phyloP scores from a whole-genome alignment of 2,797 vertebrate species.

The Loriculus beryllinus region DNA sequence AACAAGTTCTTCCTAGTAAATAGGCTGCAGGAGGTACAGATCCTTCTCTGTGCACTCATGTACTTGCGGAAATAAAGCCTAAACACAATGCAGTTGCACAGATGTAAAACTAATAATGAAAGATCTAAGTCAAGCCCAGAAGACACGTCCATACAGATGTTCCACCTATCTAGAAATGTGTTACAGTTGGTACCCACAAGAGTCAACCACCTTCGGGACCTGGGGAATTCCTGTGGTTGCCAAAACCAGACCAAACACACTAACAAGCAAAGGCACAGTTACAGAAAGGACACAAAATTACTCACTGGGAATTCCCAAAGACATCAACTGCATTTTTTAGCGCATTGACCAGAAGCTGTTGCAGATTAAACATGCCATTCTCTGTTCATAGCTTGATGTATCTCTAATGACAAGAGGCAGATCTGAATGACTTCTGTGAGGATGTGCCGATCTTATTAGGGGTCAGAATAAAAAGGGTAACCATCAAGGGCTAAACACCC shows the following conservation, averaged over 20 bases:
- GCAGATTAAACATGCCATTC: background rate
- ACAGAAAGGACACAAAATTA: background rate
- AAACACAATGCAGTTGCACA: background rate
- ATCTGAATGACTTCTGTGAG: background rate
- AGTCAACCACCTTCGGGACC: fast-evolving
- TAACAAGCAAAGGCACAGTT: background rate
- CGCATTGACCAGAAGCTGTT: background rate
- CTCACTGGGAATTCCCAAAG: background rate
- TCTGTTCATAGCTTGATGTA: background rate
- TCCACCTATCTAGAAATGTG: background rate
- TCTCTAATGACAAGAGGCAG: background rate
- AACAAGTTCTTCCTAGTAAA: background rate
- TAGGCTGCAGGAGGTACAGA: background rate
- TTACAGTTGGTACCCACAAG: background rate
- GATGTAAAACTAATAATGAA: background rate
- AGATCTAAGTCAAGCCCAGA: background rate
- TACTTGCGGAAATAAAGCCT: background rate
- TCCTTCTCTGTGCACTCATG: background rate
- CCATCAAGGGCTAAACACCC: background rate
- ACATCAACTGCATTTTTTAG: background rate
- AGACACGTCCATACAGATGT: background rate
- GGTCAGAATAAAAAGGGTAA: background rate
- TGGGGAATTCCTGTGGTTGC: background rate
- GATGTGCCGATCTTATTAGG: background rate
- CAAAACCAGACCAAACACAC: background rate